Evolutionary conservation across 2,797 vertebrate species (phyloP).

Genomic region (Muscicapa comitata): DNA sequence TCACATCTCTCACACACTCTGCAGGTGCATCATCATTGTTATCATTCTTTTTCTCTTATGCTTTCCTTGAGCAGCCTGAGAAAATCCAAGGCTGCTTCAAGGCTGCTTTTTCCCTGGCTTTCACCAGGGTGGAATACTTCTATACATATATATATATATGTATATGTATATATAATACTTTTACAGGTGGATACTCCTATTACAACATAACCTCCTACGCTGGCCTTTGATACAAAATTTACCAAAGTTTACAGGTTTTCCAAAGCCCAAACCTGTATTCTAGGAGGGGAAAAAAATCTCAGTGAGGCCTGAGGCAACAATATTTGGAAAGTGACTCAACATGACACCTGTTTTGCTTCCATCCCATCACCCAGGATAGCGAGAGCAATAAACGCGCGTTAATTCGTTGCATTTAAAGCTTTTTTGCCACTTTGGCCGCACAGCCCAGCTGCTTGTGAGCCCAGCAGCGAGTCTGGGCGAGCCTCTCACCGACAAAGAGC

Average conservation of each 20-base stretch:
- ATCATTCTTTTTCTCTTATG: too few relatives aligned
- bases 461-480: not conserved
- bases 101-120: too few relatives aligned
- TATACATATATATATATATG: too few relatives aligned
- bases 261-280: not conserved
- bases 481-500: slow-evolving; percentile 87
- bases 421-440: accelerated
- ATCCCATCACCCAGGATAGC: too few relatives aligned
- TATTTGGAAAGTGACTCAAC: accelerated
- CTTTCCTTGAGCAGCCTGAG: too few relatives aligned
- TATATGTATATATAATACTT: too few relatives aligned
- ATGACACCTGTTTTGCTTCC: not conserved
- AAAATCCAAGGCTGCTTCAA: too few relatives aligned
- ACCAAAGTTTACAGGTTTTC: not conserved
- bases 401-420: accelerated
- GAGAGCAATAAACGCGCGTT: accelerated
- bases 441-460: not conserved
- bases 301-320: not conserved
- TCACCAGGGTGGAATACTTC: too few relatives aligned
- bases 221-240: accelerated
- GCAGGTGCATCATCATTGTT: too few relatives aligned
- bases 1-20: too few relatives aligned
- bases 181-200: not conserved
- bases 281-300: not conserved
- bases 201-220: not conserved